Base-by-base conservation (phyloP, 2,888 invertebrate genomes). In the Drosophila austrosaltans region DNA sequence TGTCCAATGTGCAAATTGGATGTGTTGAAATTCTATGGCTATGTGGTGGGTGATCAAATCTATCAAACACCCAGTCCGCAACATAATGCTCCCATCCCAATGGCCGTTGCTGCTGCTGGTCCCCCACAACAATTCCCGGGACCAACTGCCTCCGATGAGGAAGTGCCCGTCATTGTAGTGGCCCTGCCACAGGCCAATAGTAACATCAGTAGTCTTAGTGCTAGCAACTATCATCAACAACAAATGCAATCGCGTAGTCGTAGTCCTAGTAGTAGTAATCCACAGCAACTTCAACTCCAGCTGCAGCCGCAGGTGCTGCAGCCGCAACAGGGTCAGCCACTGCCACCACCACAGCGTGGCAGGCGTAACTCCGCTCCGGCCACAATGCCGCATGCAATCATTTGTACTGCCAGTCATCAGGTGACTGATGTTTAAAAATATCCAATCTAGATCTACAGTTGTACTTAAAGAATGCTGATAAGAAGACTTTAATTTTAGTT, bases 1-100 rank as follows among this genome's bases (percentile, higher is more conserved):
- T 98, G 98, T 92, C 98, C 98, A 8, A 98, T 98, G 97, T 98
- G 98, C 93, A 98, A 98, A 93, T 95, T 97, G 95, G 98, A 98
- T 93, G 98, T 98, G 84, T 94, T 98, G 74, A 96, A 97, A 90
- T 95, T 96, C 91, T 97, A 97, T 90, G 97, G 97, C 77, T 96
- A 96, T 93, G 96, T 96, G 94, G 96, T 96, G 92, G 95, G 96
- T 94, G 93, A 92, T 77, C 90, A 91, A 82, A 90, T 91, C 63
- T 85, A 87, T 76, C 82, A 91, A 85, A 91, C 91, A 30, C 91
- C 91, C 73, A 92, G 90, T 82, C 90, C 90, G 20, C 90, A 88
- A 58, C 90, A 88, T 62, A 79, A 75, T 62, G 79, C 81, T 28
- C 70, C 77, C 22, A 62, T 58, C 39, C 72, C 59, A 16, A 63